Percentiles rank a stretch among this genome's conserved stretches.
These are phyloP conservation scores for Dolichoris vasculosae DNA, from an alignment of 1,140 invertebrate species.

Conservation along the genomic window DNA sequence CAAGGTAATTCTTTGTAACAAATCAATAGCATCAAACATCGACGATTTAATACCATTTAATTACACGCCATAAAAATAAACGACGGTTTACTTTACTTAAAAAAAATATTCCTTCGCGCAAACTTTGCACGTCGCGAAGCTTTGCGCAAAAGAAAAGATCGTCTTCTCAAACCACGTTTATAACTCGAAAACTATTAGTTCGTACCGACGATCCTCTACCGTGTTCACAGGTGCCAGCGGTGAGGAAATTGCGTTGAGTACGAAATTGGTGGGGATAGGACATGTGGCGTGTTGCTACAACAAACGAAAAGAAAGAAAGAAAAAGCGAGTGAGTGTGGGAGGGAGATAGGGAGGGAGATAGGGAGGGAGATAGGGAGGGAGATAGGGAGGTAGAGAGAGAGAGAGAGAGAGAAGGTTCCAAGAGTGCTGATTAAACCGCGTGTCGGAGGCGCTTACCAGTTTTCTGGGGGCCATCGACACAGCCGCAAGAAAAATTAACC, in stretches of 20 bases:
- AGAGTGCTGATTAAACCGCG: conserved; percentile 54
- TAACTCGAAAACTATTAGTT: not conserved
- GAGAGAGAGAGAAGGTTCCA: conserved; percentile 33
- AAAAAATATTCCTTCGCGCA: no score
- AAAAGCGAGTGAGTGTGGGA: not conserved
- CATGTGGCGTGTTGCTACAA: conserved; percentile 25
- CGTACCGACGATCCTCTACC: not conserved
- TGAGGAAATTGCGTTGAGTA: not conserved
- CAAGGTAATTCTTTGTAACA: not conserved
- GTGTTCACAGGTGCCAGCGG: conserved; percentile 10
- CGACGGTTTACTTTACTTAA: no score
- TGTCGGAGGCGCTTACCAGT: conserved; percentile 63
- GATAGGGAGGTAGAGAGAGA: conserved; percentile 22
- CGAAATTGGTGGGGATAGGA: conserved; percentile 18
- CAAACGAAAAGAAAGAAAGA: not conserved
- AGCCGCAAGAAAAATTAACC: conserved; percentile 29
- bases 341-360: not conserved
- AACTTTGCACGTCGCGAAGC: no score
- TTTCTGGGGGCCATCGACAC: conserved; percentile 59
- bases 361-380: conserved; percentile 19
- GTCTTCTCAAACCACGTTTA: not conserved
- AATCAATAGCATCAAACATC: not conserved
- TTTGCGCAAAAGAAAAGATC: not conserved
- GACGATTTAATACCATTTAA: no score
- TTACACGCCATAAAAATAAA: no score